Evolutionary conservation across 2,888 invertebrate species (phyloP).

Genomic region (Oscheius sp.): DNA sequence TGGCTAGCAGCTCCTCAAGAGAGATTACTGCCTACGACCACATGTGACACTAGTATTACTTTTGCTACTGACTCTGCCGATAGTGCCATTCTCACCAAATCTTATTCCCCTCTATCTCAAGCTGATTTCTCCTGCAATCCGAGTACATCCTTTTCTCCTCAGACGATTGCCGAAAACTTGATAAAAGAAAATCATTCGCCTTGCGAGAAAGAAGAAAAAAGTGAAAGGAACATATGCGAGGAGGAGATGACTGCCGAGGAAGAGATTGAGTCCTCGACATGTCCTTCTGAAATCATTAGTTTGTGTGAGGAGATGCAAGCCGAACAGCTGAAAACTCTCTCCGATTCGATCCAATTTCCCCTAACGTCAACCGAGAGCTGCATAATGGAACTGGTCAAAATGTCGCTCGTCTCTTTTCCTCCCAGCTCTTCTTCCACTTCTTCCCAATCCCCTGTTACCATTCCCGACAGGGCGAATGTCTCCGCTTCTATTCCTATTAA

Average conservation of each 20-base stretch:
- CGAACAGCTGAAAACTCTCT: neutral
- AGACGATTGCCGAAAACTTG: too few relatives aligned
- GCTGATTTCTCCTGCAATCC: too few relatives aligned
- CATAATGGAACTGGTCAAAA: neutral
- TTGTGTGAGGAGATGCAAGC: constrained; percentile 11
- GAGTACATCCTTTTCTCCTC: too few relatives aligned
- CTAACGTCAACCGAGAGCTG: neutral
- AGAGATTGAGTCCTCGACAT: too few relatives aligned
- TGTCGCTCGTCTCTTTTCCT: too few relatives aligned
- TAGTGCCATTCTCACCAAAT: neutral
- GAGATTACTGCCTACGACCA: neutral
- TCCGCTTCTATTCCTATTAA: too few relatives aligned
- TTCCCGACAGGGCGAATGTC: too few relatives aligned
- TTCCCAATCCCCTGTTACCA: too few relatives aligned
- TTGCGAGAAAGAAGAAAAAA: neutral
- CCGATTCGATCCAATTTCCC: neutral
- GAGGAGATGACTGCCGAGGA: too few relatives aligned
- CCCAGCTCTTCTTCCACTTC: too few relatives aligned
- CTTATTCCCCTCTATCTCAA: neutral
- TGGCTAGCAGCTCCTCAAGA: neutral
- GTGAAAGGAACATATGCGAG: too few relatives aligned
- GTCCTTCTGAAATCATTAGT: neutral
- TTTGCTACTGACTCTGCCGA: neutral
- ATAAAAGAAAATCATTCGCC: neutral
- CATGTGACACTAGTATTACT: neutral